Conservation (phyloP, 2,888 invertebrate genomes). For the Ormyrus thymus region DNA sequence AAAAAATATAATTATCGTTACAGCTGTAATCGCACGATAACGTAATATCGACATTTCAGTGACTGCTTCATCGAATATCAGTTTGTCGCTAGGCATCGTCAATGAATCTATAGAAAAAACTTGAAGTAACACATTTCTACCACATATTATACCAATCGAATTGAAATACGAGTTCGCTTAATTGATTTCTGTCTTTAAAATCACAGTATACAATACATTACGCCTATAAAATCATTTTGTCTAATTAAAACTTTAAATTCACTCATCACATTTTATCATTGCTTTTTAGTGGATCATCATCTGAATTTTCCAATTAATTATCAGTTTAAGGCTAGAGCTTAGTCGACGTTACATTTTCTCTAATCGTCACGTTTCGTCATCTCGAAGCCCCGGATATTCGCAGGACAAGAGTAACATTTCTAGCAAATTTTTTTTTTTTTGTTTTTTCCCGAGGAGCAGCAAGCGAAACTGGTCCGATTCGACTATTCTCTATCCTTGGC, state of each 20-base stretch:
- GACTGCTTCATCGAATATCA: constrained; percentile 20
- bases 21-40: constrained; percentile 61
- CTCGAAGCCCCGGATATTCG: no score
- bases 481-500: no score
- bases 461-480: no score
- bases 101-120: constrained; percentile 36
- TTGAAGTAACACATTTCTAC: constrained; percentile 9
- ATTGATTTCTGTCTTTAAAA: neutral
- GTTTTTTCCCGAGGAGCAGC: no score
- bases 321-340: constrained; percentile 18
- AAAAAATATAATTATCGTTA: constrained; percentile 74
- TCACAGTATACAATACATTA: no score
- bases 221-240: no score
- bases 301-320: constrained; percentile 3
- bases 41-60: constrained; percentile 40
- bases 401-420: no score
- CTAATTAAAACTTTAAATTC: no score
- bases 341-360: neutral
- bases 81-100: constrained; percentile 33
- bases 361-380: neutral
- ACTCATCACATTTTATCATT: constrained; percentile 29
- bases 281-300: constrained; percentile 16
- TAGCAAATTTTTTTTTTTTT: no score
- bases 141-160: constrained; percentile 6
- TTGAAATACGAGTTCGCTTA: neutral